Conservation (phyloP, 2,797 vertebrate genomes). For the Pelodytes ibericus region DNA sequence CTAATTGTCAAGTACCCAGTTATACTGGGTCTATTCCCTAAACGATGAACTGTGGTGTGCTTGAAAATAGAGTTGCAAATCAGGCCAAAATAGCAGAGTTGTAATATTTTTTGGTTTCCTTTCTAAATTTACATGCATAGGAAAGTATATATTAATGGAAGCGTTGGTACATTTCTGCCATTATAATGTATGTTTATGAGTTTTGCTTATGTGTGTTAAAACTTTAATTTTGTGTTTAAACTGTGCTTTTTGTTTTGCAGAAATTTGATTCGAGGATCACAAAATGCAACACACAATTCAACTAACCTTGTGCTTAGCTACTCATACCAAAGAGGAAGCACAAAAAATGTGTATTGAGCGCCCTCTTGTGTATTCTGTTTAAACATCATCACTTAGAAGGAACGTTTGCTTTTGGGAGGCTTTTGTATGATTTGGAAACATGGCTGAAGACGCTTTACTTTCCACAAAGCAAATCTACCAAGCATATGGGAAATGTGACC, state of each 20-base stretch:
- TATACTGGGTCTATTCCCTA: too few relatives aligned
- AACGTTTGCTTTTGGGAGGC: not conserved
- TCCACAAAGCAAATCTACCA: conserved; percentile 18
- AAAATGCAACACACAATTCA: conserved; percentile 29
- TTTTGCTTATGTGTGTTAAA: not conserved
- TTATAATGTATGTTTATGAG: too few relatives aligned
- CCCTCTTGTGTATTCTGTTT: conserved; percentile 68
- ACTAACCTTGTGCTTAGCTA: too few relatives aligned
- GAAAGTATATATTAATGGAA: too few relatives aligned
- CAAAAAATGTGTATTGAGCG: conserved; percentile 60
- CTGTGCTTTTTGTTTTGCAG: conserved; percentile 58
- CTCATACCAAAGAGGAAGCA: conserved; percentile 52
- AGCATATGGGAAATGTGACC: conserved; percentile 62
- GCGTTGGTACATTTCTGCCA: too few relatives aligned
- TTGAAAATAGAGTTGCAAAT: too few relatives aligned
- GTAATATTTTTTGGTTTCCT: too few relatives aligned
- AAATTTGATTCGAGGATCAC: not conserved
- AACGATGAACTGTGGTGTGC: too few relatives aligned
- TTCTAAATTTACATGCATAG: too few relatives aligned
- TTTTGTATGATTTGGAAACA: conserved; percentile 1
- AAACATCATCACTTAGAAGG: conserved; percentile 13
- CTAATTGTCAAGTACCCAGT: too few relatives aligned
- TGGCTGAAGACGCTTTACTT: conserved; percentile 26
- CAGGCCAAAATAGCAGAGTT: too few relatives aligned
- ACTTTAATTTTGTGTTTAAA: not conserved